A percentile compares a stretch with the other conserved stretches of the same genome.
phyloP scores from a whole-genome alignment of 1,140 invertebrate species.

The Drosophila aff. region DNA sequence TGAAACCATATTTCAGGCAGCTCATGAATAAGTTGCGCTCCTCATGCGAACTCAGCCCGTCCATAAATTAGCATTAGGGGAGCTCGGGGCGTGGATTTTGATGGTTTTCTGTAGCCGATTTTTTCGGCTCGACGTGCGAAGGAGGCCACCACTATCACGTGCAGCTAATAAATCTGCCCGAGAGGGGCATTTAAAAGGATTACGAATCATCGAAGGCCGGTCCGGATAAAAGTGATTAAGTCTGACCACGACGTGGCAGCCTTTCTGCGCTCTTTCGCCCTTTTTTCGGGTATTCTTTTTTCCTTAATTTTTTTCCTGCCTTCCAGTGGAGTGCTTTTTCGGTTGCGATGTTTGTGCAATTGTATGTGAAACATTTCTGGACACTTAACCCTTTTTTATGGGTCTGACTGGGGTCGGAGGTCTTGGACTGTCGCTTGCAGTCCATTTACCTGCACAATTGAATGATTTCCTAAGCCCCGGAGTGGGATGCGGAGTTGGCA shows the following conservation, averaged over 20 bases:
- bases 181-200: conserved; percentile 77
- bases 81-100: conserved; percentile 65
- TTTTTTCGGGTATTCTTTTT: conserved; percentile 5
- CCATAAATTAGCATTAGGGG: conserved; percentile 81
- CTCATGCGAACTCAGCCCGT: conserved; percentile 54
- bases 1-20: conserved; percentile 57
- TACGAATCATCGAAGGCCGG: conserved; percentile 58
- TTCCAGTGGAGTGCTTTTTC: conserved; percentile 20
- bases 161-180: conserved; percentile 76
- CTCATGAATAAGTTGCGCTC: conserved; percentile 70
- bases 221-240: conserved; percentile 81
- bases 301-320: not conserved
- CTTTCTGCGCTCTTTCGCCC: conserved; percentile 21
- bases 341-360: conserved; percentile 59
- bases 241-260: conserved; percentile 59
- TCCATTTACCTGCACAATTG: conserved; percentile 85
- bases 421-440: conserved; percentile 77
- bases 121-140: conserved; percentile 2
- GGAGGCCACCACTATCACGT: conserved; percentile 70
- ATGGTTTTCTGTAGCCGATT: conserved; percentile 33
- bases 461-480: conserved; percentile 78
- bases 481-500: conserved; percentile 16
- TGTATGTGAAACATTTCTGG: conserved; percentile 73
- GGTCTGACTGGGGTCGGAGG: conserved; percentile 42
- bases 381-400: conserved; percentile 43